Evolutionary conservation across 2,113 vertebrate genomes (phyloP), one percentile per base, ranked within the genome.

Genomic region (Alectura lathami): DNA sequence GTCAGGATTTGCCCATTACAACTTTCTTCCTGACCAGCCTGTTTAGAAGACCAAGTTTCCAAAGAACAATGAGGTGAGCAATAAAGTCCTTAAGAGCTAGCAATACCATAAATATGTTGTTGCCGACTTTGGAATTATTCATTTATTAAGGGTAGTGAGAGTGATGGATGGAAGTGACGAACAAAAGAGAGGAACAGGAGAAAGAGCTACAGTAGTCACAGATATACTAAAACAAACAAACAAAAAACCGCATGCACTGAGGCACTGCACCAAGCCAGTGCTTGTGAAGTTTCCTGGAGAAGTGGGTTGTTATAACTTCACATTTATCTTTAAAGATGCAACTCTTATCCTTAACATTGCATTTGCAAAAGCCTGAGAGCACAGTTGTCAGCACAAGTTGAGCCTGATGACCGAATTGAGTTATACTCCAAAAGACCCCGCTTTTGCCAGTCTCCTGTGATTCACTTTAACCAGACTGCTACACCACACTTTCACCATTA

Each of bases 361-460:
- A 60, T 92, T 84, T 87, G n/a, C 66, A 76, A 72, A 84, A 85
- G 84, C 67, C 53, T 0, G 0, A 30, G 48, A 93, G 43, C 43
- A 56, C 43, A 60, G 42, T 64, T 86, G 73, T 17, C 80, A 91
- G 32, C 34, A 67, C 62, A 81, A 83, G 47, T 2, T 50, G 60
- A 90, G 43, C 54, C 38, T 47, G 62, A 88, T 17, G 11, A 75
- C 11, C n/a, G 13, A 38, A 78, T 63, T 10, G 11, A 60, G 15
- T 38, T 59, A 2, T 7, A 36, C 6, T 67, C 11, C 43, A n/a
- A 88, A 83, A 67, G 40, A 34, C 70, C 14, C 53, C 50, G 14
- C 42, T 83, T 86, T 83, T 72, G 74, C 64, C 2, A 0, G 8
- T 17, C 47, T 83, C 24, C 18, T 0, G 3, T 1, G 3, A 51